Evolutionary conservation across 2,113 vertebrate genomes (phyloP).

Genomic region (Petrocephalus microphthalmus): DNA sequence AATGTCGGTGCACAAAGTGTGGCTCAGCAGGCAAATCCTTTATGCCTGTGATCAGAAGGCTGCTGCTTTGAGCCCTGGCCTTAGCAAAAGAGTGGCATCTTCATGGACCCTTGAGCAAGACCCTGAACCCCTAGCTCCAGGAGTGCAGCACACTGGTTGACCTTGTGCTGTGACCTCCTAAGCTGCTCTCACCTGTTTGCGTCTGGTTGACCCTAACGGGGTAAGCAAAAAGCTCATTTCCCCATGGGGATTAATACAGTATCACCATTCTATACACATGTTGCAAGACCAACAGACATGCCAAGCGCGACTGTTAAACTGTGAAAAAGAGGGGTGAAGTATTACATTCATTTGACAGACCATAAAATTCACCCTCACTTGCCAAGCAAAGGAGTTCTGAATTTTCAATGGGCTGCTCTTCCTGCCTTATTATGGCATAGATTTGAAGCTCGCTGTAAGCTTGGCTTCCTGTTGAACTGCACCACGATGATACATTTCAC

Average conservation of each 20-base stretch:
- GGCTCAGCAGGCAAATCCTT: neutral
- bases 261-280: neutral
- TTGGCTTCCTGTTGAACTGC: neutral
- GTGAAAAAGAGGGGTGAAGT: neutral
- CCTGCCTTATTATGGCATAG: neutral
- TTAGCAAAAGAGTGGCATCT: neutral
- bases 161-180: neutral
- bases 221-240: neutral
- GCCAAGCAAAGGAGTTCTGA: neutral
- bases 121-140: neutral
- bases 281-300: neutral
- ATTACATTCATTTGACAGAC: neutral
- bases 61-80: neutral
- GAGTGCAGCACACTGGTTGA: neutral
- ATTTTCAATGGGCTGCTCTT: neutral
- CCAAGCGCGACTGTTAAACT: neutral
- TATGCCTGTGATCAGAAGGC: neutral
- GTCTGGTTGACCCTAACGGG: neutral
- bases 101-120: neutral
- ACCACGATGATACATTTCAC: neutral
- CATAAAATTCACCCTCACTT: neutral
- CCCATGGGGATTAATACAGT: neutral
- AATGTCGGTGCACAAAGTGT: neutral
- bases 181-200: neutral
- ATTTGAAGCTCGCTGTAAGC: neutral